Evolutionary conservation across 2,113 vertebrate genomes (phyloP).

Genomic region (Xiphorhynchus elegans): DNA sequence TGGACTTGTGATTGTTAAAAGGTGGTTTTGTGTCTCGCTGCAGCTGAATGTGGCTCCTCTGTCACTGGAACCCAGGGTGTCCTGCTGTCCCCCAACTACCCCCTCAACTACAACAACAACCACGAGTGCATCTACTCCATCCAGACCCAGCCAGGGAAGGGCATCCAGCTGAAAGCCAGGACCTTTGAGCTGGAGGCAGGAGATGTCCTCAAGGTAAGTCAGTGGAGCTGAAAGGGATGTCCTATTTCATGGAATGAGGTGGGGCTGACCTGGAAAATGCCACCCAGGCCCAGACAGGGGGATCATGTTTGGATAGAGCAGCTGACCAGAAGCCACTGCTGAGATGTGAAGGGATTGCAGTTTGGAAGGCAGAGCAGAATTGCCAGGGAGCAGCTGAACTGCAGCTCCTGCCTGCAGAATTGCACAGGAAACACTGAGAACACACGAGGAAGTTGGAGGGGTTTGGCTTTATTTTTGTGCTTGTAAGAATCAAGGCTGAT

Average conservation of each 20-base stretch:
- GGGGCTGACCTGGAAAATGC: not conserved
- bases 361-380: not conserved
- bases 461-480: not conserved
- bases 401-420: not conserved
- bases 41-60: slow-evolving; percentile 96
- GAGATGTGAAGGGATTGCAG: fast-evolving
- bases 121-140: slow-evolving; percentile 99
- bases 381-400: not conserved
- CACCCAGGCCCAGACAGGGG: not conserved
- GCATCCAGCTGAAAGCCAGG: slow-evolving; percentile 91
- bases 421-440: not conserved
- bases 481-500: not conserved
- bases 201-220: slow-evolving; percentile 90
- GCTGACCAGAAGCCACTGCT: not conserved
- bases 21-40: slow-evolving; percentile 40
- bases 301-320: not conserved
- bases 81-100: slow-evolving; percentile 96
- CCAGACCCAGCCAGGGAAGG: slow-evolving; percentile 95
- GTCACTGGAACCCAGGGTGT: slow-evolving; percentile 96
- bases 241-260: fast-evolving
- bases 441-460: not conserved
- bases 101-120: slow-evolving; percentile 93
- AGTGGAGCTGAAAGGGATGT: too few relatives aligned
- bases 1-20: not conserved
- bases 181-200: slow-evolving; percentile 90